These are phyloP conservation scores for Hofmannophila pseudospretella DNA, from an alignment of 2,888 invertebrate species.

Conservation along the genomic window DNA sequence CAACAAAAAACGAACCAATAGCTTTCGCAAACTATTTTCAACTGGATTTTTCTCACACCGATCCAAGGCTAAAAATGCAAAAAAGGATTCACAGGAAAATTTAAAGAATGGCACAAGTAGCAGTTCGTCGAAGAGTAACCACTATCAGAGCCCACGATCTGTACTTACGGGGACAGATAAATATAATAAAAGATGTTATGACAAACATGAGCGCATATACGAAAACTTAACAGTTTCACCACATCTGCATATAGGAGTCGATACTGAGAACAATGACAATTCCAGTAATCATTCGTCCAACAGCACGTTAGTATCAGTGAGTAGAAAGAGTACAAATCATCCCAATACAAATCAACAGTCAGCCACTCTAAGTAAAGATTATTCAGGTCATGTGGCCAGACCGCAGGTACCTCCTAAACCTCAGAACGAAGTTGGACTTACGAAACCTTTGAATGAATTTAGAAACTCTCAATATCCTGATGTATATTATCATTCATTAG, in stretches of 20 bases:
- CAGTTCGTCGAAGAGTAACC: slow-evolving; percentile 35
- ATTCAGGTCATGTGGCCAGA: slow-evolving; percentile 39
- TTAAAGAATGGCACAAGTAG: slow-evolving; percentile 20
- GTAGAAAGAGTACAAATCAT: slow-evolving; percentile 31
- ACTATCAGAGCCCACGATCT: slow-evolving; percentile 52
- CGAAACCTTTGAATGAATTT: slow-evolving; percentile 32
- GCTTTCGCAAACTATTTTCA: slow-evolving; percentile 61
- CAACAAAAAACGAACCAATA: slow-evolving; percentile 52
- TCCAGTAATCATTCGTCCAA: slow-evolving; percentile 56
- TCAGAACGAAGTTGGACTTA: neutral
- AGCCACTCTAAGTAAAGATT: slow-evolving; percentile 17
- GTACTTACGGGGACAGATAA: slow-evolving; percentile 36
- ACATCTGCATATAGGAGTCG: slow-evolving; percentile 27
- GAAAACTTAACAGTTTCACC: slow-evolving; percentile 51
- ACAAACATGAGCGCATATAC: slow-evolving; percentile 52
- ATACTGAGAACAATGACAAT: slow-evolving; percentile 31
- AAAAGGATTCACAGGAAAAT: slow-evolving; percentile 27
- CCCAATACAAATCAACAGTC: slow-evolving; percentile 12
- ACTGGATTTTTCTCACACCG: slow-evolving; percentile 54
- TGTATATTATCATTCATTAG: slow-evolving; percentile 66
- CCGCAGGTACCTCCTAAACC: slow-evolving; percentile 38
- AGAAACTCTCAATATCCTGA: slow-evolving; percentile 42
- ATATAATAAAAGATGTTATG: slow-evolving; percentile 20
- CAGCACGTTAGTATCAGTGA: slow-evolving; percentile 62
- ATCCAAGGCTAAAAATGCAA: slow-evolving; percentile 46